Evolutionary conservation across 2,888 invertebrate species (phyloP).

Genomic region (Reticulitermes lucifugus): DNA sequence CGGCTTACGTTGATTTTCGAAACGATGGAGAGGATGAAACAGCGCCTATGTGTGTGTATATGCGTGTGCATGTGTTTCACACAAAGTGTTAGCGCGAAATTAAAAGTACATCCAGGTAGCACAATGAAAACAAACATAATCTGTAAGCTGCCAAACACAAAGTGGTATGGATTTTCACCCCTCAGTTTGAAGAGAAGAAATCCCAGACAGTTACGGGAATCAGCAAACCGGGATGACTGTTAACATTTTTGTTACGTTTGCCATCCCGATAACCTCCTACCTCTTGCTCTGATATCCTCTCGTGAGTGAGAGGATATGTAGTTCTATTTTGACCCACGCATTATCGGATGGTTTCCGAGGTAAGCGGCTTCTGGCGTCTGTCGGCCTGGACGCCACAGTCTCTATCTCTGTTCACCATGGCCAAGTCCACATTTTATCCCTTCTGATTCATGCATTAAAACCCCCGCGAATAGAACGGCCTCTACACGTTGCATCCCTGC

Average conservation of each 20-base stretch:
- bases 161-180: not conserved
- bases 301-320: constrained; percentile 21
- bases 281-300: not conserved
- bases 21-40: not conserved
- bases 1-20: not conserved
- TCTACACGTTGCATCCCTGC: too few relatives aligned
- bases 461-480: not conserved
- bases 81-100: not conserved
- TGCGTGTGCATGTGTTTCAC: not conserved
- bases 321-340: not conserved
- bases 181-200: not conserved
- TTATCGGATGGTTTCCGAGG: constrained; percentile 29
- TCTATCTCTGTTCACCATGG: not conserved
- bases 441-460: constrained; percentile 1
- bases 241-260: not conserved
- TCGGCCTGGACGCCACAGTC: not conserved
- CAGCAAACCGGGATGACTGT: not conserved
- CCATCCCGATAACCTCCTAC: too few relatives aligned
- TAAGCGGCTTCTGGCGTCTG: constrained; percentile 30
- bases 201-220: not conserved
- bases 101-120: not conserved
- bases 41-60: not conserved
- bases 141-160: not conserved
- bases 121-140: constrained; percentile 2
- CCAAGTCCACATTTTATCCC: not conserved